Conservation (phyloP, 2,113 vertebrate genomes). For the Osmerus mordax region DNA sequence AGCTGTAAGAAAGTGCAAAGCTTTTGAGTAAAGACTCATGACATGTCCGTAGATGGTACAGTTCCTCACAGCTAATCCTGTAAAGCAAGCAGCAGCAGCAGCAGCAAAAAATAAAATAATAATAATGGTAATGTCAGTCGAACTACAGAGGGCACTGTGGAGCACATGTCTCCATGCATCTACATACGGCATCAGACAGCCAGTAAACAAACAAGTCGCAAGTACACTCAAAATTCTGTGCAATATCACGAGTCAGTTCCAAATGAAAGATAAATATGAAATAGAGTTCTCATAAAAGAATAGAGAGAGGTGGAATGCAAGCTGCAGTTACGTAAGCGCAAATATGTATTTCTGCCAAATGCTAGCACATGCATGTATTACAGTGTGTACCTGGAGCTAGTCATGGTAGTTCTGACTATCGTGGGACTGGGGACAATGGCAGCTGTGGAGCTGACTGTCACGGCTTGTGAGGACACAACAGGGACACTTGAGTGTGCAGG, state of each 20-base stretch:
- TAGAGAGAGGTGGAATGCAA: neutral
- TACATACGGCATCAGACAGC: neutral
- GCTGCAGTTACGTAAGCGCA: neutral
- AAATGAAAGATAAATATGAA: neutral
- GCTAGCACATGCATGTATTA: conserved; percentile 3
- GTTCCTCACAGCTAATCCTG: conserved; percentile 10
- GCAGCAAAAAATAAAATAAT: conserved; percentile 22
- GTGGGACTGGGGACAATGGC: conserved; percentile 79
- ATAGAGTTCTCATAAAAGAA: neutral
- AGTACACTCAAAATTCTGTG: neutral
- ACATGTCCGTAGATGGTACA: conserved; percentile 33
- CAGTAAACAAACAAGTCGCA: neutral
- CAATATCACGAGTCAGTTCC: neutral
- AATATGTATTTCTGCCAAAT: neutral
- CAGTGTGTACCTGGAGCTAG: conserved; percentile 82
- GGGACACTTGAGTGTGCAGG: conserved; percentile 78
- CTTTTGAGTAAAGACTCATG: conserved; percentile 23
- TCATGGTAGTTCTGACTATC: conserved; percentile 79
- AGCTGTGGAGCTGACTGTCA: conserved; percentile 72
- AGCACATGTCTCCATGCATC: neutral
- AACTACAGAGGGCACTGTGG: conserved; percentile 50
- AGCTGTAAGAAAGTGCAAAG: neutral
- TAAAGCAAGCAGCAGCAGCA: conserved; percentile 2
- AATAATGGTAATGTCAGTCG: conserved; percentile 27
- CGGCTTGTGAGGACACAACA: conserved; percentile 74